Evolutionary conservation across 2,113 vertebrate genomes (phyloP).

Genomic region (Pelvicachromis taeniatus): DNA sequence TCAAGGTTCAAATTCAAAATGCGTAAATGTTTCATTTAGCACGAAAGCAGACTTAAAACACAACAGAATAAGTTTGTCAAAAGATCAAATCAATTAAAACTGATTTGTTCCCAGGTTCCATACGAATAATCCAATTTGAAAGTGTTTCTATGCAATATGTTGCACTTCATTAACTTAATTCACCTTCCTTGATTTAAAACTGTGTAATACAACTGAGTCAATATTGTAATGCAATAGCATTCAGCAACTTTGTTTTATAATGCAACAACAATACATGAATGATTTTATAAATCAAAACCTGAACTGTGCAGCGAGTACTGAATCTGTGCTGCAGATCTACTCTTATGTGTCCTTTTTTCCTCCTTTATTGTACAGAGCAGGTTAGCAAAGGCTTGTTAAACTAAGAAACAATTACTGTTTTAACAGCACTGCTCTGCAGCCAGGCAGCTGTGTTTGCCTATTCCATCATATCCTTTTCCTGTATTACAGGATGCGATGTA

Average conservation of each 20-base stretch:
- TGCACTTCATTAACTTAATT: not conserved
- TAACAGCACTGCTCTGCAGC: not conserved
- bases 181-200: slow-evolving; percentile 10
- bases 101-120: not conserved
- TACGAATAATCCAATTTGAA: not conserved
- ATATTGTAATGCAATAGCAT: not conserved
- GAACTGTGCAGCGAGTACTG: not conserved
- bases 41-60: not conserved
- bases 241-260: slow-evolving; percentile 28
- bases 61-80: not conserved
- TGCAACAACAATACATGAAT: not conserved
- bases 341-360: not conserved
- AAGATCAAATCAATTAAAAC: not conserved
- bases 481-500: slow-evolving; percentile 34
- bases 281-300: not conserved
- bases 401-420: slow-evolving; percentile 16
- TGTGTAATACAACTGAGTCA: slow-evolving; percentile 13
- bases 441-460: slow-evolving; percentile 30
- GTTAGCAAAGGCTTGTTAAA: slow-evolving; percentile 1
- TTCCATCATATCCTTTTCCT: slow-evolving; percentile 5
- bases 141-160: not conserved
- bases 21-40: not conserved
- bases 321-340: not conserved
- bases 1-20: not conserved
- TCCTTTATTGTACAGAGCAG: not conserved